These are phyloP conservation scores for Myopa tessellatipennis DNA, from an alignment of 2,888 invertebrate genomes.

Conservation along the genomic window DNA sequence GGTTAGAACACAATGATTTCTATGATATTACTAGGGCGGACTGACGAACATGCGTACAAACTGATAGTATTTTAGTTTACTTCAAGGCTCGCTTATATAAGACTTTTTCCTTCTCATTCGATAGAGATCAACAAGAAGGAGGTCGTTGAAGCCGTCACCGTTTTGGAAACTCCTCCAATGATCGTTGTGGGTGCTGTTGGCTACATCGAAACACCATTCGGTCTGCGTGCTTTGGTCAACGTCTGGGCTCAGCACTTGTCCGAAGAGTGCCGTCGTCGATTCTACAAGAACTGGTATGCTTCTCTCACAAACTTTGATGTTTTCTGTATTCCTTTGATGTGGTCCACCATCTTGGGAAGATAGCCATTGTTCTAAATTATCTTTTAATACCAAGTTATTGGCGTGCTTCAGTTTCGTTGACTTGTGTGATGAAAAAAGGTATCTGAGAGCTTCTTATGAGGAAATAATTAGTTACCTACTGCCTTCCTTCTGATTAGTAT, in stretches of 20 bases:
- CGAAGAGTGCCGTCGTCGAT: conserved; percentile 97
- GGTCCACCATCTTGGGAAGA: conserved; percentile 51
- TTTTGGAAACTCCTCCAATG: conserved; percentile 98
- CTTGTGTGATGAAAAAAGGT: conserved; percentile 67
- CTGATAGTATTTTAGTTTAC: not conserved
- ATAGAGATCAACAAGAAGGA: conserved; percentile 99
- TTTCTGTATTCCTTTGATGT: conserved; percentile 11
- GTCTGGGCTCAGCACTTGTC: conserved; percentile 99
- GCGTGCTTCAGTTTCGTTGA: conserved; percentile 29
- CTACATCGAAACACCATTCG: conserved; percentile 98
- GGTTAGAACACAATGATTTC: conserved; percentile 66
- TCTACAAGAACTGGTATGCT: conserved; percentile 99
- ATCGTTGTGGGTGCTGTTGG: conserved; percentile 97
- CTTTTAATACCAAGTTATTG: not conserved
- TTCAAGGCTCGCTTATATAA: not conserved
- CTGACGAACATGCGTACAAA: conserved; percentile 59
- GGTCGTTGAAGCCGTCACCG: conserved; percentile 98
- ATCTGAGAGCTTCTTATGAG: conserved; percentile 56
- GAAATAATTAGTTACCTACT: conserved; percentile 56
- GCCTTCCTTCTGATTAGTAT: conserved; percentile 67
- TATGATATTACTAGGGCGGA: conserved; percentile 69
- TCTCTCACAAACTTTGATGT: conserved; percentile 17
- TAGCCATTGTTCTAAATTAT: not conserved
- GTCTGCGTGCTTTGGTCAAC: conserved; percentile 92
- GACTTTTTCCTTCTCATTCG: conserved; percentile 47